Conservation (phyloP, 2,113 vertebrate genomes). For the Entelurus aequoreus region DNA sequence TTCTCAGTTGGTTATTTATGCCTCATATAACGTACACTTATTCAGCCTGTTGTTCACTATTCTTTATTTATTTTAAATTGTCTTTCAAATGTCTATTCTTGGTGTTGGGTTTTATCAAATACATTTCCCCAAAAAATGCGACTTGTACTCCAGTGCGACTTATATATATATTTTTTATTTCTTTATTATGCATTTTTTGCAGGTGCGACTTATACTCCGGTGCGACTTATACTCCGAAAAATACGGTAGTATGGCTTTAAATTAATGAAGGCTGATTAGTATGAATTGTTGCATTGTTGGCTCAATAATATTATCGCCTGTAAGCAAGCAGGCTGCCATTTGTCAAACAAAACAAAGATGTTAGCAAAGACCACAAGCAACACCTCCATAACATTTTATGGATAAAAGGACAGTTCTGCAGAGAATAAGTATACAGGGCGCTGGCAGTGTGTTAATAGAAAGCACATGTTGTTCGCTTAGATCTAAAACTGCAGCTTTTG, state of each 20-base stretch:
- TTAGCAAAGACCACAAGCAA: conserved; percentile 18
- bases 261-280: conserved; percentile 8
- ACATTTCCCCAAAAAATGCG: no score
- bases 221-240: no score
- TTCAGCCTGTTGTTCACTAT: no score
- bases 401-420: conserved; percentile 8
- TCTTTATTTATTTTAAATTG: no score
- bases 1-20: no score
- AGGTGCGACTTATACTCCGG: no score
- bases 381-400: neutral
- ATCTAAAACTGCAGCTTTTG: conserved; percentile 25
- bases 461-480: conserved; percentile 54
- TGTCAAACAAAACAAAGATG: conserved; percentile 15
- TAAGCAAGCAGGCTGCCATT: conserved; percentile 9
- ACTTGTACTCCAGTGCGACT: no score
- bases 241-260: conserved; percentile 7
- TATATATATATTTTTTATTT: no score
- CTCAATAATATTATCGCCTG: conserved; percentile 18
- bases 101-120: no score
- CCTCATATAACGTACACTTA: no score
- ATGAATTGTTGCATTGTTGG: conserved; percentile 20
- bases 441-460: conserved; percentile 56
- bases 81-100: no score
- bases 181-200: no score
- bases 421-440: conserved; percentile 28